phyloP scores from a whole-genome alignment of 2,888 invertebrate species.

The Dicyrtoma fusca region DNA sequence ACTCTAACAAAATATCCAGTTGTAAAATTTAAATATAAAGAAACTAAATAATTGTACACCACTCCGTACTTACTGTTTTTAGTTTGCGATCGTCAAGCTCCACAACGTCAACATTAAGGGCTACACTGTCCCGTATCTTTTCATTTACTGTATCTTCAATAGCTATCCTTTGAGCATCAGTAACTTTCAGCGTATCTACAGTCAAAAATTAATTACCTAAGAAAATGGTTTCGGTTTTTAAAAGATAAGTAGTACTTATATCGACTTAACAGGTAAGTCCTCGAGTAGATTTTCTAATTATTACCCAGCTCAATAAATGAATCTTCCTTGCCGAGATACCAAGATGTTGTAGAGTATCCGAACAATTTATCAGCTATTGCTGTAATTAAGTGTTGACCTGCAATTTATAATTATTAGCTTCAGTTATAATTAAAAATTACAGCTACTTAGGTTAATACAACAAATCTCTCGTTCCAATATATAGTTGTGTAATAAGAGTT shows the following conservation, averaged over 20 bases:
- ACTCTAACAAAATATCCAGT: too few relatives aligned
- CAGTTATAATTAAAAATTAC: not conserved
- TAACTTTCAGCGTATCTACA: constrained; percentile 64
- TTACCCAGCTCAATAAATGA: constrained; percentile 72
- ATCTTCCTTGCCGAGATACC: constrained; percentile 79
- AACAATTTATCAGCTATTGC: constrained; percentile 74
- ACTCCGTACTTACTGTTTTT: constrained; percentile 60
- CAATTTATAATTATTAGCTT: too few relatives aligned
- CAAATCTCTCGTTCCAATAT: not conserved
- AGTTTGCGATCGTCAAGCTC: constrained; percentile 68
- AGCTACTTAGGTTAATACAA: not conserved
- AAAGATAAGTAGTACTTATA: not conserved
- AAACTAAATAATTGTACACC: too few relatives aligned
- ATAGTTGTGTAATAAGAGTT: too few relatives aligned
- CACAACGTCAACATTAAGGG: constrained; percentile 69
- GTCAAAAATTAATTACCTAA: not conserved
- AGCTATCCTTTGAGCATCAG: constrained; percentile 61
- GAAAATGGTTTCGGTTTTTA: too few relatives aligned
- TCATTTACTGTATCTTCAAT: constrained; percentile 71
- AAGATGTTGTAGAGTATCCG: constrained; percentile 73
- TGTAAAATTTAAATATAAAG: too few relatives aligned
- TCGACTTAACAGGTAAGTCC: not conserved
- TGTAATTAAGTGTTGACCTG: constrained; percentile 81
- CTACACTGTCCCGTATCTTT: constrained; percentile 68
- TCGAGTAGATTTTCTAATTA: not conserved